Evolutionary conservation across 2,113 vertebrate species (phyloP).

Genomic region (Alces alces): DNA sequence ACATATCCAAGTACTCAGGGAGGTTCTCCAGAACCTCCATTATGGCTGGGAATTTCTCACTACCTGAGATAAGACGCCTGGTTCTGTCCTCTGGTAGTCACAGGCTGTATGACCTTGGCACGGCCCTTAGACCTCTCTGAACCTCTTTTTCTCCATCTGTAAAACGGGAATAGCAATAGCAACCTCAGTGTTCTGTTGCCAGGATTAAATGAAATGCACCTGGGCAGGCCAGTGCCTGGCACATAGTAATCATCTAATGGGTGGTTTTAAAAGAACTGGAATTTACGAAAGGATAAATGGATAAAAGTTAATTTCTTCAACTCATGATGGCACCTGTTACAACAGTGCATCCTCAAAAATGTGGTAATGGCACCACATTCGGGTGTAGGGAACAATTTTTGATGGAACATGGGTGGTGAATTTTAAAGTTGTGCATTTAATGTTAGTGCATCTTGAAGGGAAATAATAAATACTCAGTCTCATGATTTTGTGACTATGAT

Average conservation of each 20-base stretch:
- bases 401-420: neutral
- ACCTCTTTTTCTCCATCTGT: neutral
- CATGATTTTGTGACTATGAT: neutral
- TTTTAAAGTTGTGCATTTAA: neutral
- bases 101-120: neutral
- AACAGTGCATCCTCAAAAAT: neutral
- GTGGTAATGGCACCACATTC: neutral
- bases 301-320: neutral
- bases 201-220: neutral
- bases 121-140: neutral
- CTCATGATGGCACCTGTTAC: neutral
- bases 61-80: neutral
- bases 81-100: neutral
- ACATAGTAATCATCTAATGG: neutral
- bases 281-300: neutral
- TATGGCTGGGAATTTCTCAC: neutral
- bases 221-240: neutral
- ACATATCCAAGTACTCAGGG: neutral
- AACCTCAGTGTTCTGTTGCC: neutral
- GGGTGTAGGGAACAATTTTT: neutral
- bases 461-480: neutral
- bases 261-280: neutral
- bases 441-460: neutral
- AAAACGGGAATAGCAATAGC: neutral
- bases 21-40: neutral